phyloP scores from a whole-genome alignment of 2,113 vertebrate genomes.

The sheep (Ovis aries) region DNA sequence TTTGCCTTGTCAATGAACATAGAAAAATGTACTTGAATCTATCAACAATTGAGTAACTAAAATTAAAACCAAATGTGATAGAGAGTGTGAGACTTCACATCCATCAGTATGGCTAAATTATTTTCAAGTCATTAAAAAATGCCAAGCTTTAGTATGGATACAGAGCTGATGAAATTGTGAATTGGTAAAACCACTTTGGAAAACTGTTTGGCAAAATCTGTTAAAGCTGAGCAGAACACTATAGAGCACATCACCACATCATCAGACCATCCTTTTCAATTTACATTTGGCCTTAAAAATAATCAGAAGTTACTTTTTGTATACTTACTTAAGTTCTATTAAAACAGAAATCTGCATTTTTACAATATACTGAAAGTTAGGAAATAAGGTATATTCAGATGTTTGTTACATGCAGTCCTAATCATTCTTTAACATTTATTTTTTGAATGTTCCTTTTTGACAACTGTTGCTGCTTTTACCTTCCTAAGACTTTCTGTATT shows the following conservation, averaged over 20 bases:
- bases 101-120: background rate
- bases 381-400: background rate
- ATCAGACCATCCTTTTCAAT: background rate
- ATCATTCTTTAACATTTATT: background rate
- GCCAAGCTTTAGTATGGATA: background rate
- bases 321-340: background rate
- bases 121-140: background rate
- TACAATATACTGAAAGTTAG: background rate
- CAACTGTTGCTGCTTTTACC: background rate
- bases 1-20: background rate
- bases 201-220: background rate
- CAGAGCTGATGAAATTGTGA: background rate
- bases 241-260: no score
- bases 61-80: background rate
- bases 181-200: background rate
- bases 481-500: background rate
- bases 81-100: background rate
- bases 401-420: background rate
- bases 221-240: background rate
- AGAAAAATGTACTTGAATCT: background rate
- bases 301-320: background rate
- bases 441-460: background rate
- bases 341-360: background rate
- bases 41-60: background rate
- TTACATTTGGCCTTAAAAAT: background rate